Percentiles rank a stretch among this genome's conserved stretches.
Conservation (phyloP, 2,113 vertebrate species). For the Lathamus discolor region DNA sequence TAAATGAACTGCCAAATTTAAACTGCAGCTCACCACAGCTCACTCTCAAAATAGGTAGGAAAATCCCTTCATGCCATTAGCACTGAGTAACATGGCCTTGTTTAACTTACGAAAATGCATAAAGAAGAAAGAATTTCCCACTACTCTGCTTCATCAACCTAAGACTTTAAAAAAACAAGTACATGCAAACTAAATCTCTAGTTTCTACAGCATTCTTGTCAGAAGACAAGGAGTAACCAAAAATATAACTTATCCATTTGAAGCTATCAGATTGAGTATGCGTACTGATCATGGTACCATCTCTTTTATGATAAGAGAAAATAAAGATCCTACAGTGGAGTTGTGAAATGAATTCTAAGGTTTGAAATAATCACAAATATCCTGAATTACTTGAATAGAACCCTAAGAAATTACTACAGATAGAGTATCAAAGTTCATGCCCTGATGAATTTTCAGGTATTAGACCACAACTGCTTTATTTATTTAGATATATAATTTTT, state of each 20-base stretch:
- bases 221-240: background rate
- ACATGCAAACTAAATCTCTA: background rate
- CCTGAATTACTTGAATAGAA: background rate
- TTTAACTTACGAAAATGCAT: slow-evolving; percentile 27
- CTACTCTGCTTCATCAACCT: background rate
- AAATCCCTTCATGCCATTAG: slow-evolving; percentile 55
- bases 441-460: background rate
- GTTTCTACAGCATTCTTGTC: background rate
- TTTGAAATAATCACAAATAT: background rate
- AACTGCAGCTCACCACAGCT: slow-evolving; percentile 27
- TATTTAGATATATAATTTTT: background rate
- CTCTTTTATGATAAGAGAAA: background rate
- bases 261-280: background rate
- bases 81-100: background rate
- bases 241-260: background rate
- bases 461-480: background rate
- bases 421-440: background rate
- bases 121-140: background rate
- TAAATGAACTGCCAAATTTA: slow-evolving; percentile 61
- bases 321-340: background rate
- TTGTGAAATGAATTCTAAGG: background rate
- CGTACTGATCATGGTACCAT: background rate
- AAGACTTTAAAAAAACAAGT: background rate
- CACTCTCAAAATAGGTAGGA: slow-evolving; percentile 65
- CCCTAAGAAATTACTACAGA: background rate